phyloP scores from a whole-genome alignment of 2,888 invertebrate species.

The Steinernema carpocapsae region DNA sequence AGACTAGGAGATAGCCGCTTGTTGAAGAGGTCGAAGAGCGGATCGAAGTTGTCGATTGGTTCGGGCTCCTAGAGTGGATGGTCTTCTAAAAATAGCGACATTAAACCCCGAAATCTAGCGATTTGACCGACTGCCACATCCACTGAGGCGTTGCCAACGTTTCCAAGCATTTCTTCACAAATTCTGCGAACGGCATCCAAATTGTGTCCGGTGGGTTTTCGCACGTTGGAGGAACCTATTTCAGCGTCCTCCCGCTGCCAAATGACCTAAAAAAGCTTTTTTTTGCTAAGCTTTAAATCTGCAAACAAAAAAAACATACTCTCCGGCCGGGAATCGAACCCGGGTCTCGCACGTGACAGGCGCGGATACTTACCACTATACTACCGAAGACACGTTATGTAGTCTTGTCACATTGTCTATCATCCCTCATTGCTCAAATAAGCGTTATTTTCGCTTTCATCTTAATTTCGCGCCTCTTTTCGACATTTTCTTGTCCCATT shows the following conservation, averaged over 20 bases:
- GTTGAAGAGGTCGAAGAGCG: neutral
- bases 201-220: neutral
- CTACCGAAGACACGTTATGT: no score
- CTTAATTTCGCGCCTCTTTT: no score
- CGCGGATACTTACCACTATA: no score
- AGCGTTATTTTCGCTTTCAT: no score
- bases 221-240: neutral
- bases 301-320: no score
- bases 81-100: neutral
- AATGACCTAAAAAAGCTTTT: no score
- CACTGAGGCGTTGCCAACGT: neutral
- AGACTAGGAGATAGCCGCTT: neutral
- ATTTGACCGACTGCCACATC: neutral
- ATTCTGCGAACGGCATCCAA: constrained; percentile 8
- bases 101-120: neutral
- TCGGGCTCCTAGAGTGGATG: neutral
- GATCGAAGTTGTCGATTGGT: neutral
- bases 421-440: no score
- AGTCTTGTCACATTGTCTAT: no score
- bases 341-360: no score
- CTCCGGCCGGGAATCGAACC: no score
- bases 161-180: constrained; percentile 1
- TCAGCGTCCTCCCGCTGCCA: neutral
- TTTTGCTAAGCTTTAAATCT: no score
- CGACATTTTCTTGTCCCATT: no score